These are phyloP conservation scores for Eciton burchellii DNA, from an alignment of 1,140 invertebrate species.

Conservation along the genomic window DNA sequence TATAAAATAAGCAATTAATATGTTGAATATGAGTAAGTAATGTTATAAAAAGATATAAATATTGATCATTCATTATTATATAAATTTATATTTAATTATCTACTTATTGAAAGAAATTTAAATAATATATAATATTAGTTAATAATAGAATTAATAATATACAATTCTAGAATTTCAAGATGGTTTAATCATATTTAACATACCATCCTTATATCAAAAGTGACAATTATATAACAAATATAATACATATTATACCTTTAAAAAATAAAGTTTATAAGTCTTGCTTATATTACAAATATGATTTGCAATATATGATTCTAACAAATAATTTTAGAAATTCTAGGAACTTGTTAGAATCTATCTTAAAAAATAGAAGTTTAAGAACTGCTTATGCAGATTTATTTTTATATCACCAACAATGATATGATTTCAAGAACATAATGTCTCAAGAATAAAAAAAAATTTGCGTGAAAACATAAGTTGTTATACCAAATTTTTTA, in stretches of 20 bases:
- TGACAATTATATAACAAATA: slow-evolving; percentile 65
- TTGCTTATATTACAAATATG: background rate
- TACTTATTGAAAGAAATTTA: background rate
- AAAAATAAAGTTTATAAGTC: background rate
- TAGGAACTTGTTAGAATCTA: slow-evolving; percentile 6
- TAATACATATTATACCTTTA: background rate
- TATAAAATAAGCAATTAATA: background rate
- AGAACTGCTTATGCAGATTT: background rate
- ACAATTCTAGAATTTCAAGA: background rate
- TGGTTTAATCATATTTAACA: slow-evolving; percentile 1
- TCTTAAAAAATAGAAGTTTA: background rate
- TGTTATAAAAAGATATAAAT: background rate
- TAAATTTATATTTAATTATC: slow-evolving; percentile 4
- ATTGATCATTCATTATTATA: background rate
- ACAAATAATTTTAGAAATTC: too few relatives aligned
- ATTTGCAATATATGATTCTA: background rate
- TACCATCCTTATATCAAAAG: slow-evolving; percentile 25
- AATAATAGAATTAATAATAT: background rate
- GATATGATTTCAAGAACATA: background rate
- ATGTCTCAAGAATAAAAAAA: too few relatives aligned
- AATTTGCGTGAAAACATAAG: background rate
- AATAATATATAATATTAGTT: background rate
- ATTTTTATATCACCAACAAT: slow-evolving; percentile 27
- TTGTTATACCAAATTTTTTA: background rate
- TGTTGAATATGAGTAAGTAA: background rate